Conservation (phyloP, 2,113 vertebrate genomes). For the Acanthochromis polyacanthus region DNA sequence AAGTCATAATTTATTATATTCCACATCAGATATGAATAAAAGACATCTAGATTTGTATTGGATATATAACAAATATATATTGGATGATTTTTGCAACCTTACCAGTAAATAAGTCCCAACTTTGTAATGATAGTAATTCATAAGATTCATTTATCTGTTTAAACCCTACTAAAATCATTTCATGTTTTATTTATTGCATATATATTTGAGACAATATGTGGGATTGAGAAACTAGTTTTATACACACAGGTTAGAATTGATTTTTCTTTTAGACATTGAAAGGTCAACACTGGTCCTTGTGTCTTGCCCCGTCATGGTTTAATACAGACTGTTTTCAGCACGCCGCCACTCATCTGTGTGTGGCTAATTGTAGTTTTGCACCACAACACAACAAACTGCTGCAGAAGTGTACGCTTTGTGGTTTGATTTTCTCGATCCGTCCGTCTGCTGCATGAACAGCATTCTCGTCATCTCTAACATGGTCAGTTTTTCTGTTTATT, state of each 20-base stretch:
- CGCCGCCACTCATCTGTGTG: not conserved
- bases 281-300: constrained; percentile 47
- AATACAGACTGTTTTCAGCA: not conserved
- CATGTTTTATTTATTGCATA: constrained; percentile 55
- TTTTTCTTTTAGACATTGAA: constrained; percentile 54
- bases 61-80: constrained; percentile 50
- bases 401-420: not conserved
- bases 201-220: constrained; percentile 26
- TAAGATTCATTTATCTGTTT: constrained; percentile 36
- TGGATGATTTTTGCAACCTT: constrained; percentile 58
- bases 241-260: constrained; percentile 20
- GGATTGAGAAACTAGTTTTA: constrained; percentile 44
- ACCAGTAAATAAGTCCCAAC: constrained; percentile 22
- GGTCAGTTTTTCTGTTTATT: not conserved
- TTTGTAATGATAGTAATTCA: constrained; percentile 25
- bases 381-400: constrained; percentile 7
- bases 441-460: constrained; percentile 6
- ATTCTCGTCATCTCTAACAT: not conserved
- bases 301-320: constrained; percentile 27
- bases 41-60: constrained; percentile 69
- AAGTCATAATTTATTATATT: constrained; percentile 69
- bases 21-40: constrained; percentile 55
- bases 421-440: constrained; percentile 7
- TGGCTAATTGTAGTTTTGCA: constrained; percentile 19
- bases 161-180: constrained; percentile 40